Percentiles rank a stretch among this genome's conserved stretches.
Evolutionary conservation across 1,140 invertebrate genomes (phyloP).

Genomic region (Platyscapa corneri): DNA sequence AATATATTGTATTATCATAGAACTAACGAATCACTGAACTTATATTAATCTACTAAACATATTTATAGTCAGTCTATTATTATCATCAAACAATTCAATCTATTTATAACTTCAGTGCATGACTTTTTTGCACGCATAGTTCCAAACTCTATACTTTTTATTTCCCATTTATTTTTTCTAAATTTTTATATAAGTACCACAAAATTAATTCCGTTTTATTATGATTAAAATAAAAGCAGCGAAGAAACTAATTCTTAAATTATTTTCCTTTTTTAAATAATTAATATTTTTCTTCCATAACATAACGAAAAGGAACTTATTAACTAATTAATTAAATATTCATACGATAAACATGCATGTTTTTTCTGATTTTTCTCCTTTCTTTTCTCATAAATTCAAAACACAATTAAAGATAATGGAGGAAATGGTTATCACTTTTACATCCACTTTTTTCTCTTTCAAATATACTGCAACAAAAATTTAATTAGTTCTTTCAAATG

Average conservation of each 20-base stretch:
- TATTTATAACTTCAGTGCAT: not conserved
- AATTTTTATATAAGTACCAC: too few species aligned
- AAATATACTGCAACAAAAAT: not conserved
- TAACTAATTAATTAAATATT: not conserved
- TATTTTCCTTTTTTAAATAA: too few species aligned
- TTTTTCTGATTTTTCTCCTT: slow-evolving; percentile 8
- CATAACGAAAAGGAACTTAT: not conserved
- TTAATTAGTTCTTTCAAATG: slow-evolving; percentile 8
- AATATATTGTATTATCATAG: too few species aligned
- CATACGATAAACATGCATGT: not conserved
- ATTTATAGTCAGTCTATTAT: not conserved
- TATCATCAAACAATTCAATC: not conserved
- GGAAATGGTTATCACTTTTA: not conserved
- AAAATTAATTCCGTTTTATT: too few species aligned
- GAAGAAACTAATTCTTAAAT: too few species aligned
- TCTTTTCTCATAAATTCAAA: too few species aligned
- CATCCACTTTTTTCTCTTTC: not conserved
- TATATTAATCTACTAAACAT: not conserved
- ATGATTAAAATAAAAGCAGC: too few species aligned
- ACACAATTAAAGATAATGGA: not conserved
- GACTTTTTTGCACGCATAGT: not conserved
- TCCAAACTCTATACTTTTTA: too few species aligned
- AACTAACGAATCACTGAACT: too few species aligned
- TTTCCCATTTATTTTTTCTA: too few species aligned
- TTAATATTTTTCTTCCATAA: too few species aligned